Base-by-base conservation (phyloP, 2,888 invertebrate genomes). In the Mythimna lalbum region DNA sequence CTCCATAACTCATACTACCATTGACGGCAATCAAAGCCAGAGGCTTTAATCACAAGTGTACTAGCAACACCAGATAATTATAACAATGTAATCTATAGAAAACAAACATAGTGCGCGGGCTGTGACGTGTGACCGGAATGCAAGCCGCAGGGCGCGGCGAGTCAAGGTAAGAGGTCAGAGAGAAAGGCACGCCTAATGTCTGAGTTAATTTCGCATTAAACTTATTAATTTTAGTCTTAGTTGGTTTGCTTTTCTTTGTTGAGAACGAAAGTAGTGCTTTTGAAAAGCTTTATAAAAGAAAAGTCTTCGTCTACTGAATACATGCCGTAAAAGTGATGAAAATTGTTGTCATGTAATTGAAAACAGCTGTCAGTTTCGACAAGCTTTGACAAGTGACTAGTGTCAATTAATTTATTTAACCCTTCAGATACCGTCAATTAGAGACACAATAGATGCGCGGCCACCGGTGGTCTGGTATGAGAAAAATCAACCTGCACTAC, bases 111-210 rank as follows among this genome's bases (percentile, higher is more conserved):
- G 83, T 83, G 76, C 81, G 77, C 83, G 67, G 43, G 71, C 63
- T 86, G 86, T 93, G 94, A 94, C 94, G 94, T 92, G 90, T 91
- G 90, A 87, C 82, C 87, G 91, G 93, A 89, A 92, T 92, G 93
- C 92, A 84, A 87, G 89, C 90, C 90, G 86, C 87, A 91, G 92
- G 95, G 95, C 92, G 95, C 93, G 95, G 91, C 95, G 87, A 94
- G 95, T 95, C 95, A 95, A 95, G 95, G 95, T 89, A 85, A 94
- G 92, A 90, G 95, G 95, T 95, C 95, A 94, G 86, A 92, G 92
- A 93, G 95, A 95, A 95, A 95, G 95, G 95, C 92, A 90, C 80
- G 86, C 87, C 89, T 91, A 89, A 91, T 91, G 92, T 92, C 90
- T 92, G 89, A 89, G 89, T 93, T 91, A 91, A 93, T 91, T 91